Percentiles rank a stretch among this genome's conserved stretches.
Conservation (phyloP, 2,888 invertebrate species). For the Scaptomyza caliginosa region DNA sequence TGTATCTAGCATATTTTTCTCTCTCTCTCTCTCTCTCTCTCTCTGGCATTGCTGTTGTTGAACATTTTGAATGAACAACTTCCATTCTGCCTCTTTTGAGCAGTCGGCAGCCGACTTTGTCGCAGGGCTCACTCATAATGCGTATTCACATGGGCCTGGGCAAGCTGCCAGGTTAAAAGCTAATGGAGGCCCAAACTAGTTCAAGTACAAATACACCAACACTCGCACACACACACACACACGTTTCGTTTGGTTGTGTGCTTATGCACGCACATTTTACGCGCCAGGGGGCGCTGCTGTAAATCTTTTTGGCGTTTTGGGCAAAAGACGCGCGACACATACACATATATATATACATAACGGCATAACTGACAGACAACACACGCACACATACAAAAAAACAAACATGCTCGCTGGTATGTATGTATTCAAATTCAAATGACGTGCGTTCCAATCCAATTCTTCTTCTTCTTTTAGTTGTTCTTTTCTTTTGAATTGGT, state of each 20-base stretch:
- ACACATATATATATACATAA: not conserved
- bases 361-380: not conserved
- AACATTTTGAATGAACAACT: constrained; percentile 23
- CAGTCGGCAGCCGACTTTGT: not conserved
- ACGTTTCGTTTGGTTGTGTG: not conserved
- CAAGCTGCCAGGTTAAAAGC: constrained; percentile 56
- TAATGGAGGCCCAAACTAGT: constrained; percentile 69
- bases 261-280: constrained; percentile 28
- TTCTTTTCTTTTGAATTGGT: not conserved
- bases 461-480: constrained; percentile 7
- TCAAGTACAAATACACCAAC: constrained; percentile 55
- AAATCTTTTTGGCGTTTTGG: constrained; percentile 23
- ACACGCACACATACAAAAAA: not conserved
- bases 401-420: not conserved
- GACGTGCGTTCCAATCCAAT: constrained; percentile 23
- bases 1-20: not conserved
- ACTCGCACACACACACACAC: not conserved
- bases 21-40: not conserved
- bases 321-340: constrained; percentile 10
- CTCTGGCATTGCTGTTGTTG: not conserved
- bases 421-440: constrained; percentile 23
- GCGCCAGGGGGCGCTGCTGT: constrained; percentile 42
- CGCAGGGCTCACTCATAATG: constrained; percentile 40
- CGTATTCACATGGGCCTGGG: constrained; percentile 61
- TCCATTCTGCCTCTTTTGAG: too few relatives aligned